phyloP scores from a whole-genome alignment of 23 tunicate genomes.

The Botrylloides violaceus region DNA sequence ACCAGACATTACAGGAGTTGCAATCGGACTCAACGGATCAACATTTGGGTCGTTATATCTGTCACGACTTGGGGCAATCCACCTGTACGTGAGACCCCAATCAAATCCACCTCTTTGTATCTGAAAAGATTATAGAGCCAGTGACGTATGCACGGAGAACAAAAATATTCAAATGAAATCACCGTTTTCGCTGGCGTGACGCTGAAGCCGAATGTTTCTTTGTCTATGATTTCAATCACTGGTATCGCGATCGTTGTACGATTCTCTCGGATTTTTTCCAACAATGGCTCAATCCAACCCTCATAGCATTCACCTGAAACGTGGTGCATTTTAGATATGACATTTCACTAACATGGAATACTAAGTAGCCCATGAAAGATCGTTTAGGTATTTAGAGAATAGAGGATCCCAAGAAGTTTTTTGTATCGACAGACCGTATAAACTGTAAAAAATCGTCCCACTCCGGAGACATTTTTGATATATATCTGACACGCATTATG shows the following conservation, averaged over 20 bases:
- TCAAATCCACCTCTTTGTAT: constrained; percentile 94
- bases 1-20: constrained; percentile 90
- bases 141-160: too few relatives aligned
- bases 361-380: too few relatives aligned
- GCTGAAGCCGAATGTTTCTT: constrained; percentile 65
- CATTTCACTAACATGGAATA: too few relatives aligned
- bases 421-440: too few relatives aligned
- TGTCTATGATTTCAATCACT: constrained; percentile 80
- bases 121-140: constrained; percentile 19
- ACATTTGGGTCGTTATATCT: constrained; percentile 45
- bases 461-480: too few relatives aligned
- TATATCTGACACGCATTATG: too few relatives aligned
- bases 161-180: not conserved
- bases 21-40: constrained; percentile 66
- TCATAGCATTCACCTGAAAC: constrained; percentile 92
- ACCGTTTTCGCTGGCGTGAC: constrained; percentile 90
- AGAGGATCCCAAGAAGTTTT: too few relatives aligned
- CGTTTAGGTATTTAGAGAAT: too few relatives aligned
- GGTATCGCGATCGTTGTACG: constrained; percentile 65
- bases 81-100: constrained; percentile 80
- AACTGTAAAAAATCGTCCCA: not conserved
- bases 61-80: constrained; percentile 64
- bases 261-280: constrained; percentile 55
- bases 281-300: constrained; percentile 85
- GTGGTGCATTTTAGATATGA: too few relatives aligned